phyloP scores from a whole-genome alignment of 2,113 vertebrate species.

The Xiphorhynchus elegans region DNA sequence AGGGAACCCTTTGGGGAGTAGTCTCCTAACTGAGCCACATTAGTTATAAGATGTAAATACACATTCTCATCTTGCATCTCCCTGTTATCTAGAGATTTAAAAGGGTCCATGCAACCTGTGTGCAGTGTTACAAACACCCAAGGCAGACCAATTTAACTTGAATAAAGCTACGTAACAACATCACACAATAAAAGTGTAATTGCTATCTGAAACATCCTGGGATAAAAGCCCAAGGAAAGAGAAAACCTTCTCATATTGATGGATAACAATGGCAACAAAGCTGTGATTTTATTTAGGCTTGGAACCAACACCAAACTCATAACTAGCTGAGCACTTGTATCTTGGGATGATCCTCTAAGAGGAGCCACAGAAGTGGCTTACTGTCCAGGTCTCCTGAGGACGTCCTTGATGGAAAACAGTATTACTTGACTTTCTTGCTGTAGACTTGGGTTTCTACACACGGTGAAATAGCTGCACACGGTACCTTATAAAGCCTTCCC shows the following conservation, averaged over 20 bases:
- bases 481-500: background rate
- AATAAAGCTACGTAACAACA: background rate
- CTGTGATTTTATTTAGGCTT: background rate
- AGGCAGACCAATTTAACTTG: background rate
- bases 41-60: background rate
- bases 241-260: background rate
- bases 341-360: background rate
- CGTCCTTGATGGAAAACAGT: background rate
- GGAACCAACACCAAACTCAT: background rate
- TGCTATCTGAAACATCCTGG: background rate
- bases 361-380: background rate
- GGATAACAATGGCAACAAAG: background rate
- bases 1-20: background rate
- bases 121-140: background rate
- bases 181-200: background rate
- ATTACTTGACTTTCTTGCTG: background rate
- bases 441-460: background rate
- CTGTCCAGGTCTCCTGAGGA: background rate
- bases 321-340: background rate
- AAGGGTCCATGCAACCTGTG: background rate
- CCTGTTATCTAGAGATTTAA: accelerated
- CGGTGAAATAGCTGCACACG: background rate
- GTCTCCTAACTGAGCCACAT: background rate
- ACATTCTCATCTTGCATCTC: background rate
- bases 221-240: background rate